Percentiles rank a stretch among this genome's conserved stretches.
phyloP scores from a whole-genome alignment of 2,113 vertebrate species.

The Pituophis catenifer region DNA sequence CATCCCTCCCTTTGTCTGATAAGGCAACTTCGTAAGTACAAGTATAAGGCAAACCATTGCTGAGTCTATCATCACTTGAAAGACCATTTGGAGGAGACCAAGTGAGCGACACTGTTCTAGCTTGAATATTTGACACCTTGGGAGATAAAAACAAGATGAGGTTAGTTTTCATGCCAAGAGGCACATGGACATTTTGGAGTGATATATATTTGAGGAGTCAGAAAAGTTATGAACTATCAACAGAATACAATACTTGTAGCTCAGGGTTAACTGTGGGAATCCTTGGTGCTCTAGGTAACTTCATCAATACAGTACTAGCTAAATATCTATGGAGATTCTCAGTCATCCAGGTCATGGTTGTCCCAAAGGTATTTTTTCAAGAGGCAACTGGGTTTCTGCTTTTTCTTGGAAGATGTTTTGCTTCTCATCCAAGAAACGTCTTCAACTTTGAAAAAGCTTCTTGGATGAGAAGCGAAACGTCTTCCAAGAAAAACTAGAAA shows the following conservation, averaged over 20 bases:
- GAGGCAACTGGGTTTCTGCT: no score
- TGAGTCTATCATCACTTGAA: conserved; percentile 79
- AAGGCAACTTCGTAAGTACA: conserved; percentile 93
- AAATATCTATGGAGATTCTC: no score
- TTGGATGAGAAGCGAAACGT: no score
- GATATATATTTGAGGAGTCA: not conserved
- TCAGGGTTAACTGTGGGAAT: not conserved
- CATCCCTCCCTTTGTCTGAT: conserved; percentile 93
- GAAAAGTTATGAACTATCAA: conserved; percentile 30
- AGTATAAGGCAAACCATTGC: conserved; percentile 82
- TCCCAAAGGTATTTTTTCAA: no score
- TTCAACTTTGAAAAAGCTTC: no score
- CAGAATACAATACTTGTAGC: not conserved
- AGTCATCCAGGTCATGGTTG: no score
- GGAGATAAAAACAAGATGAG: conserved; percentile 3
- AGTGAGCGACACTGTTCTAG: conserved; percentile 81
- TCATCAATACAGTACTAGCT: not conserved
- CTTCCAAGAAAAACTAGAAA: no score
- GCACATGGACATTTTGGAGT: fast-evolving
- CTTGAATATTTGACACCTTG: conserved; percentile 90
- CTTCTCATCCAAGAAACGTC: no score
- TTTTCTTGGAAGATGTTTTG: no score
- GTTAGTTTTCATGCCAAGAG: conserved; percentile 1
- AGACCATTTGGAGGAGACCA: conserved; percentile 87
- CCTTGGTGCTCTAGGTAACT: not conserved